Percentiles rank a stretch among this genome's conserved stretches.
phyloP scores from a whole-genome alignment of 2,113 vertebrate genomes.

The Notothenia coriiceps region DNA sequence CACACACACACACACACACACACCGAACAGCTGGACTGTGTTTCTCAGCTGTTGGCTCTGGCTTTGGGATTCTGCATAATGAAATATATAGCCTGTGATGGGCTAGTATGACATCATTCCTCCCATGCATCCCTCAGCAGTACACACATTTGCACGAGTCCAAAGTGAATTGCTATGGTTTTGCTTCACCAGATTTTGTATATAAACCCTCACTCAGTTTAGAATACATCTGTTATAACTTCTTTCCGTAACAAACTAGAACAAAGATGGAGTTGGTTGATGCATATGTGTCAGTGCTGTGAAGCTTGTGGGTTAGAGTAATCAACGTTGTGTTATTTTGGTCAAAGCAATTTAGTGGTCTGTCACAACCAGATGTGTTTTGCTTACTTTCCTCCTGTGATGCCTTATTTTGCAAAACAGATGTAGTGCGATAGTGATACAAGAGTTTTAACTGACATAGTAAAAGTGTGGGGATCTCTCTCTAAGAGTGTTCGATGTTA shows the following conservation, averaged over 20 bases:
- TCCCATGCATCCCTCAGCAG: background rate
- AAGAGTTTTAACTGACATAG: slow-evolving; percentile 24
- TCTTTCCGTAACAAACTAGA: slow-evolving; percentile 33
- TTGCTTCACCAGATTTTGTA: background rate
- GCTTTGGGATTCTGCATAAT: slow-evolving; percentile 31
- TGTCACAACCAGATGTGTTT: slow-evolving; percentile 1
- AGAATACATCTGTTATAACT: background rate
- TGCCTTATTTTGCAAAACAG: slow-evolving; percentile 69
- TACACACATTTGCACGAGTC: background rate
- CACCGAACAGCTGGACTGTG: slow-evolving; percentile 19
- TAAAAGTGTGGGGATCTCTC: slow-evolving; percentile 26
- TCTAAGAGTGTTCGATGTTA: slow-evolving; percentile 33
- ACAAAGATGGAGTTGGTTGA: slow-evolving; percentile 2
- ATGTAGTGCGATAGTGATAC: slow-evolving; percentile 14
- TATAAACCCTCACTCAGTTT: background rate
- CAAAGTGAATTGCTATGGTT: background rate
- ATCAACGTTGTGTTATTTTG: slow-evolving; percentile 51
- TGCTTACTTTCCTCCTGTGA: slow-evolving; percentile 24
- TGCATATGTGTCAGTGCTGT: slow-evolving; percentile 6
- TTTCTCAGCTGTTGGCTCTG: slow-evolving; percentile 59
- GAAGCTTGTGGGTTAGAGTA: slow-evolving; percentile 16
- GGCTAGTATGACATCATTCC: slow-evolving; percentile 45
- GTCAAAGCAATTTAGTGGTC: slow-evolving; percentile 55
- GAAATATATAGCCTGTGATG: slow-evolving; percentile 50
- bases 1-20: background rate